Percentiles rank a stretch among this genome's conserved stretches.
phyloP scores from a whole-genome alignment of 2,113 vertebrate genomes.

The Corythoichthys haematopterus region DNA sequence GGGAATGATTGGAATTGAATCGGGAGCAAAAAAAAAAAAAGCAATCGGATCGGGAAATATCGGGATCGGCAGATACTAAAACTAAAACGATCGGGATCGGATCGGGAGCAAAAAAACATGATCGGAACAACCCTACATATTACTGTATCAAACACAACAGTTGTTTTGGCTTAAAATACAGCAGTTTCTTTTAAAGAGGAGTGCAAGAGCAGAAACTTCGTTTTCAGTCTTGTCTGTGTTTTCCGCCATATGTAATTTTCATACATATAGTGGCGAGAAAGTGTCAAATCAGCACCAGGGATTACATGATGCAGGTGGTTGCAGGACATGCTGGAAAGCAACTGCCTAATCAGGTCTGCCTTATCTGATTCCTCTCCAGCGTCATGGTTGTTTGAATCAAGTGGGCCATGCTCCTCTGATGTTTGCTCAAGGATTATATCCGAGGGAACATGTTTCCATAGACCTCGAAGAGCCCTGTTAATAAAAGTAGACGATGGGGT shows the following conservation, averaged over 20 bases:
- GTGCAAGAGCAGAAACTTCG: too few relatives aligned
- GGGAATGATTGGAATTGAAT: too few relatives aligned
- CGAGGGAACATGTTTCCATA: conserved; percentile 49
- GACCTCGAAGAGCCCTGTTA: conserved; percentile 28
- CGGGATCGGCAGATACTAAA: too few relatives aligned
- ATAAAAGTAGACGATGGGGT: background rate
- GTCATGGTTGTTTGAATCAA: conserved; percentile 78
- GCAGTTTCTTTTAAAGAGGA: too few relatives aligned
- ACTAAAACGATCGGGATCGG: too few relatives aligned
- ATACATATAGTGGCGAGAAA: background rate
- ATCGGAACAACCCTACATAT: too few relatives aligned
- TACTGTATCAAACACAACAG: too few relatives aligned
- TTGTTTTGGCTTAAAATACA: too few relatives aligned
- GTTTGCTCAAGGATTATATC: conserved; percentile 55
- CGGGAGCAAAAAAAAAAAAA: too few relatives aligned
- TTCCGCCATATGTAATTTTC: conserved; percentile 26
- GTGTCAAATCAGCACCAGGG: background rate
- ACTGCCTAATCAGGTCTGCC: conserved; percentile 65
- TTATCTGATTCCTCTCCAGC: conserved; percentile 68
- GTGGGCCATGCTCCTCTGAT: conserved; percentile 70
- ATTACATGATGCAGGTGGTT: conserved; percentile 46
- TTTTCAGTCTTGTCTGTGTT: too few relatives aligned
- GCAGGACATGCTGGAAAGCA: conserved; percentile 45
- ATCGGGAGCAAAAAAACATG: too few relatives aligned
- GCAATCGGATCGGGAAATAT: too few relatives aligned